Conservation (phyloP, 2,797 vertebrate species). For the Mionectes olivaceus region DNA sequence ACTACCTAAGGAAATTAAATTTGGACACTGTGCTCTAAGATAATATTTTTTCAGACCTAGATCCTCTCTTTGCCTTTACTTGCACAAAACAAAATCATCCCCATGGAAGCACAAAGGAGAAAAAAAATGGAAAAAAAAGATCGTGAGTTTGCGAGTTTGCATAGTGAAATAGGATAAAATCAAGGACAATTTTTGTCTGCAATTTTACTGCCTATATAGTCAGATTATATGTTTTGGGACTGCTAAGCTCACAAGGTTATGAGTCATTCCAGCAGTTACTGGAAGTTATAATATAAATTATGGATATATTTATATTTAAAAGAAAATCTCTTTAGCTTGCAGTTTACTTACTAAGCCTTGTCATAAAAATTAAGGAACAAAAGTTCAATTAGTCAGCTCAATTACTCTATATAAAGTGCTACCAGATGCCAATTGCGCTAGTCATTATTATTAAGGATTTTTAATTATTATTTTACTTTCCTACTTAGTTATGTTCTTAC, state of each 20-base stretch:
- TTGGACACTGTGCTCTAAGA: neutral
- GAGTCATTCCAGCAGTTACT: constrained; percentile 33
- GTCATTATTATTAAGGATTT: neutral
- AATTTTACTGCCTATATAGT: neutral
- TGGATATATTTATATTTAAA: constrained; percentile 13
- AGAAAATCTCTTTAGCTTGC: neutral
- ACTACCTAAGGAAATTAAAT: neutral
- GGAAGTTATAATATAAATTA: constrained; percentile 10
- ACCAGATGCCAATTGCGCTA: constrained; percentile 43
- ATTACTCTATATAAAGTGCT: neutral
- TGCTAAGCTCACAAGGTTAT: neutral
- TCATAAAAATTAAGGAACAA: constrained; percentile 32
- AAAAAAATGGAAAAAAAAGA: neutral
- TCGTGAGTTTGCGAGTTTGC: neutral
- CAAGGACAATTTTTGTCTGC: neutral
- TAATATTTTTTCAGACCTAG: neutral
- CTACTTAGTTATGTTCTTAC: constrained; percentile 23
- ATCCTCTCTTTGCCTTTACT: neutral
- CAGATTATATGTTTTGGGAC: neutral
- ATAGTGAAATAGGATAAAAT: neutral
- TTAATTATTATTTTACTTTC: constrained; percentile 17
- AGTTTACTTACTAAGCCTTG: constrained; percentile 18
- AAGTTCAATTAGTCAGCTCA: constrained; percentile 34
- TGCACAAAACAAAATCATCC: neutral
- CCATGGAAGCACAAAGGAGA: neutral